These are phyloP conservation scores for Bambusicola thoracicus DNA, from an alignment of 2,113 vertebrate species.

Conservation along the genomic window DNA sequence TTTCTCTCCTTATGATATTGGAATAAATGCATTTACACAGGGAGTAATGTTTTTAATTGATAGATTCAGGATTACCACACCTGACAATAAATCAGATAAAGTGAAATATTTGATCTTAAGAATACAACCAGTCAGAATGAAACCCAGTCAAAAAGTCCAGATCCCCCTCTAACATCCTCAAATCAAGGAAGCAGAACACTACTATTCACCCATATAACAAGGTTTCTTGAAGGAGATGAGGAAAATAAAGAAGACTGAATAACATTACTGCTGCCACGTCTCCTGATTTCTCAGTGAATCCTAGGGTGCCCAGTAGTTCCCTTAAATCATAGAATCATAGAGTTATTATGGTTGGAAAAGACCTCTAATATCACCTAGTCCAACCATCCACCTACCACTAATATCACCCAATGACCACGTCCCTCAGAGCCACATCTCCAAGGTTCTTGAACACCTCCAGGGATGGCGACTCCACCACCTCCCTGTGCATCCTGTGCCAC, in stretches of 20 bases:
- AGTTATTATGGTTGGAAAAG: too few species aligned
- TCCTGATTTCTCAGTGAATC: not conserved
- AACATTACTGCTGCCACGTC: not conserved
- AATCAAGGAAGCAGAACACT: accelerated
- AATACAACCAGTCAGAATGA: not conserved
- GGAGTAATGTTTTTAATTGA: not conserved
- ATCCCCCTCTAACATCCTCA: not conserved
- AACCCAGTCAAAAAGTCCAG: not conserved
- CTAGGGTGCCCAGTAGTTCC: not conserved
- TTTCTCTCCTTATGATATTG: not conserved
- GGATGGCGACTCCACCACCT: too few species aligned
- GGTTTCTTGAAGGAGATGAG: not conserved
- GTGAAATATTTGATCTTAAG: not conserved
- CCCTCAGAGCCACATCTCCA: too few species aligned
- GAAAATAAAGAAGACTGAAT: not conserved
- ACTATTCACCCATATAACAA: not conserved
- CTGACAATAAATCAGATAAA: not conserved
- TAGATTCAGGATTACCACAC: not conserved
- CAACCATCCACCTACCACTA: too few species aligned
- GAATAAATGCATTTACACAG: not conserved
- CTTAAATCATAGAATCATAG: not conserved
- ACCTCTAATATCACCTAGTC: too few species aligned
- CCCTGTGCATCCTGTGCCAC: too few species aligned
- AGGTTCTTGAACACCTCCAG: too few species aligned
- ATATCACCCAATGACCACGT: too few species aligned